These are phyloP conservation scores for Leucophenga maculata DNA, from an alignment of 2,888 invertebrate genomes.

Conservation along the genomic window DNA sequence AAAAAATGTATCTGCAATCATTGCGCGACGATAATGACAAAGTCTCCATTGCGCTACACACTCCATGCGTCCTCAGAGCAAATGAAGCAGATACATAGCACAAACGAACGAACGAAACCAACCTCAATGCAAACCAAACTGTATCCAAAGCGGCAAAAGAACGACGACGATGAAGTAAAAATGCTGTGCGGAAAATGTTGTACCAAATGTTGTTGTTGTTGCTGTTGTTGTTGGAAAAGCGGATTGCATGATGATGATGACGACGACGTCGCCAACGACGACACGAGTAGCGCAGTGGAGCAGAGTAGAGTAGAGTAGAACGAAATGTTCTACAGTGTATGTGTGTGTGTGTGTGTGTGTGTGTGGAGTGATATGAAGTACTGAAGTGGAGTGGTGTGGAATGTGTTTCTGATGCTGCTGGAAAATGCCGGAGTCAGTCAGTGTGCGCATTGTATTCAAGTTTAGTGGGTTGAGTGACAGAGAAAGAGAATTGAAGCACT, in stretches of 20 bases:
- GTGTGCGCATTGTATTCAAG: slow-evolving; percentile 55
- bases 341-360: neutral
- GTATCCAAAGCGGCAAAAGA: slow-evolving; percentile 14
- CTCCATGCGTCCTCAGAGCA: neutral
- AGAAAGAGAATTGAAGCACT: slow-evolving; percentile 6
- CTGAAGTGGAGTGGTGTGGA: slow-evolving; percentile 21
- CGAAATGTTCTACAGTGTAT: slow-evolving; percentile 26
- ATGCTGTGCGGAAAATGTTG: slow-evolving; percentile 41
- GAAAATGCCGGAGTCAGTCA: slow-evolving; percentile 22
- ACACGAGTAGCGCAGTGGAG: too few species aligned
- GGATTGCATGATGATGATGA: neutral
- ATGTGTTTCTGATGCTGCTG: neutral
- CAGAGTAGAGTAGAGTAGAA: slow-evolving; percentile 1
- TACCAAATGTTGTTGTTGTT: slow-evolving; percentile 20
- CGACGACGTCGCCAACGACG: too few species aligned
- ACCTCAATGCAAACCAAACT: slow-evolving; percentile 39
- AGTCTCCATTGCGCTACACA: too few species aligned
- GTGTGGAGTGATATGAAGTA: neutral
- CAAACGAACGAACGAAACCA: too few species aligned
- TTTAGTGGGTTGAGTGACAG: slow-evolving; percentile 64
- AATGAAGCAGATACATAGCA: neutral
- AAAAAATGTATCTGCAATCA: neutral
- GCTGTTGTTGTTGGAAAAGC: neutral
- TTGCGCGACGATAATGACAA: too few species aligned
- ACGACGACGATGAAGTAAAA: slow-evolving; percentile 1